Percentiles rank a stretch among this genome's conserved stretches.
phyloP scores from a whole-genome alignment of 2,888 invertebrate species.

The Tetragnatha montana region DNA sequence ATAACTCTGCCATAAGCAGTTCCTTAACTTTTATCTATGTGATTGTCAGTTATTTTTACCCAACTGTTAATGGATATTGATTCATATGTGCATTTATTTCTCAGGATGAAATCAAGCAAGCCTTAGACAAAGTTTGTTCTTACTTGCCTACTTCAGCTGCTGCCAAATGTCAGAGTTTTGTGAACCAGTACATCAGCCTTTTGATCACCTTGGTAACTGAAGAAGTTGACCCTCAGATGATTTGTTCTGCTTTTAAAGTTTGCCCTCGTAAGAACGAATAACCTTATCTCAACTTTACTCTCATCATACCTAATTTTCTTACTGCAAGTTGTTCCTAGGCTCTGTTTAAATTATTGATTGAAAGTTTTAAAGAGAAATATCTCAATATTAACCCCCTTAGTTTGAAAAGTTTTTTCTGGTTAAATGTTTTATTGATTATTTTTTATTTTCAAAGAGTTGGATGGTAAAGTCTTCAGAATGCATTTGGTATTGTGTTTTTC shows the following conservation, averaged over 20 bases:
- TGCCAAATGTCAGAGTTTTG: slow-evolving; percentile 83
- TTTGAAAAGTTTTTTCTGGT: too few relatives aligned
- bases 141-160: slow-evolving; percentile 83
- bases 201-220: slow-evolving; percentile 83
- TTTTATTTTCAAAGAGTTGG: too few relatives aligned
- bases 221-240: slow-evolving; percentile 82
- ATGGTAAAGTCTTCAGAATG: too few relatives aligned
- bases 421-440: too few relatives aligned
- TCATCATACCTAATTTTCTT: not conserved
- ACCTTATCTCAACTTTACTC: not conserved
- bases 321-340: not conserved
- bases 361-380: not conserved
- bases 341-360: not conserved
- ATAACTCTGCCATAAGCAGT: too few relatives aligned
- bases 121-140: slow-evolving; percentile 83
- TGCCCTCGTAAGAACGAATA: slow-evolving; percentile 77
- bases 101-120: slow-evolving; percentile 84
- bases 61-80: too few relatives aligned
- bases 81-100: not conserved
- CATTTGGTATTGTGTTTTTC: not conserved
- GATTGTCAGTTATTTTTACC: too few relatives aligned
- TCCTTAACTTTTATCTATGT: too few relatives aligned
- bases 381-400: too few relatives aligned
- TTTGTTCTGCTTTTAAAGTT: slow-evolving; percentile 83
- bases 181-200: slow-evolving; percentile 84